phyloP scores from a whole-genome alignment of 2,797 vertebrate genomes.

The Crocidura indochinensis region DNA sequence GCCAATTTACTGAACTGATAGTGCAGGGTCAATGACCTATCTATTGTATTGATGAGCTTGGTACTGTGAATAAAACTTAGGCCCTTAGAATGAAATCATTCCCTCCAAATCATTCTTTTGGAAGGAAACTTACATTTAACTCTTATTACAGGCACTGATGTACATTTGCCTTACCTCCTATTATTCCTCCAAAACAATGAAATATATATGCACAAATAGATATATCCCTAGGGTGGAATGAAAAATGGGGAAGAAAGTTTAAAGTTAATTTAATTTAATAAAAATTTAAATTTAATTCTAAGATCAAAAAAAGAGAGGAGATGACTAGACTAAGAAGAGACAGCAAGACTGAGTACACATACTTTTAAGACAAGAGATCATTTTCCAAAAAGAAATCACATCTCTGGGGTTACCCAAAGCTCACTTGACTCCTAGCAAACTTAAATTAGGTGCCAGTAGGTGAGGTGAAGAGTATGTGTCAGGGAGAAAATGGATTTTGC shows the following conservation, averaged over 20 bases:
- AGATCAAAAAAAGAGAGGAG: neutral
- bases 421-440: conserved; percentile 85
- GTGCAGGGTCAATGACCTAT: neutral
- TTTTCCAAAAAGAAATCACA: conserved; percentile 80
- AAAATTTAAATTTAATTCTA: too few relatives aligned
- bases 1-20: neutral
- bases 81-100: neutral
- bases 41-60: neutral
- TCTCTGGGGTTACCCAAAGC: conserved; percentile 85
- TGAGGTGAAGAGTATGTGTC: conserved; percentile 58
- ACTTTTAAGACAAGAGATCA: conserved; percentile 54
- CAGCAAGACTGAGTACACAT: neutral
- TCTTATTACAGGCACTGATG: neutral
- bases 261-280: too few relatives aligned
- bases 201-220: neutral
- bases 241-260: neutral
- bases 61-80: neutral
- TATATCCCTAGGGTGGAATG: neutral
- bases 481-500: conserved; percentile 83
- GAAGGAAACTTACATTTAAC: neutral
- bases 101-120: neutral
- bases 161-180: neutral
- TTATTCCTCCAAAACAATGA: neutral
- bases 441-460: conserved; percentile 82
- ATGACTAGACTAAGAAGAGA: neutral